Base-by-base conservation (phyloP, 2,113 vertebrate species). In the Rhineura floridana region DNA sequence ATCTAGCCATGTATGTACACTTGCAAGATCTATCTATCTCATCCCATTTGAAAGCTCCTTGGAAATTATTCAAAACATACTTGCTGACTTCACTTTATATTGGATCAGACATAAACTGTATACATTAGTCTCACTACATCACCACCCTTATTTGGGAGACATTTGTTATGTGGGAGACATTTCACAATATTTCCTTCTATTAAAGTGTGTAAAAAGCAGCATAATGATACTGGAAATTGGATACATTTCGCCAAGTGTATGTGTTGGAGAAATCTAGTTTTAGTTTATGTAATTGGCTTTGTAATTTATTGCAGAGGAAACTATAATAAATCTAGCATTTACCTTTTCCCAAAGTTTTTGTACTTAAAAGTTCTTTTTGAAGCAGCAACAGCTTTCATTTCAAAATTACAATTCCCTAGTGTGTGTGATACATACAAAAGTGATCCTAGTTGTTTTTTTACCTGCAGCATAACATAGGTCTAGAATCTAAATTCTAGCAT, bases 261-360 rank as follows among this genome's bases (percentile, higher is more conserved):
- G 46, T 94, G 91, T 90, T 6, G 83, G 44, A 69, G 79, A 93
- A 91, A 90, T 87, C 39, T 85, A 63, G 69, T 91, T 91, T 93
- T 93, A 93, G 90, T 84, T 87, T 77, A 8, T 81, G 28, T 93
- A 90, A 91, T 95, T 55, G 88, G 88, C 88, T 90, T 88, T 92
- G 9, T 93, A 92, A 95, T 93, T 83, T 90, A 85, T 81, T 89
- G 89, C 63, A 84, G 88, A 93, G 55, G 28, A 67, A 87, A 90
- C 87, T 89, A 79, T 91, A 87, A 93, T 94, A 73, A 91, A 82
- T 69, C 63, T 76, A 84, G 92, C 85, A 90, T 70, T 83, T 91
- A 92, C 72, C 21, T 84, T 78, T 91, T 2, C 46, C 77, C 76
- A 81, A 83, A 92, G 93, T 44, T 90, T 89, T 89, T 89, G 1